A percentile compares a stretch with the other conserved stretches of the same genome.
phyloP scores from a whole-genome alignment of 2,888 invertebrate species.

The Taenaris catops region DNA sequence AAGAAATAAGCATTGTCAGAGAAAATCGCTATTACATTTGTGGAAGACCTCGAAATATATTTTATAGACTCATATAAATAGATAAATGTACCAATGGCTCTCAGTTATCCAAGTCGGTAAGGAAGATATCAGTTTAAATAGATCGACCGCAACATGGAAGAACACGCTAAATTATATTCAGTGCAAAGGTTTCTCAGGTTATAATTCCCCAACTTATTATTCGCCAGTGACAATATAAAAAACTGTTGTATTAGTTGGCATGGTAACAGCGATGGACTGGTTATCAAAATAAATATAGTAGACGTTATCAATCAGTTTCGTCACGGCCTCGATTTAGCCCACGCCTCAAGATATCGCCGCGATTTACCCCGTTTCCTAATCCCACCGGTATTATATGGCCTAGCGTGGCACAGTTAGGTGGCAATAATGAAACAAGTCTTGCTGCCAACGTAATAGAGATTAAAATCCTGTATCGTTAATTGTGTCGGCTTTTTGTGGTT shows the following conservation, averaged over 20 bases:
- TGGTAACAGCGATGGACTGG: slow-evolving; percentile 48
- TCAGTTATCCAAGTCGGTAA: no score
- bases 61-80: no score
- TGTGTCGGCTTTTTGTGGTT: slow-evolving; percentile 5
- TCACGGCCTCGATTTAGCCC: slow-evolving; percentile 67
- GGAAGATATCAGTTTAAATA: no score
- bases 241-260: slow-evolving; percentile 29
- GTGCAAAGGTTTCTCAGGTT: no score
- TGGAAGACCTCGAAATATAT: no score
- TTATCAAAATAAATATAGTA: slow-evolving; percentile 46
- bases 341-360: slow-evolving; percentile 59
- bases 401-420: slow-evolving; percentile 28
- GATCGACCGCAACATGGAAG: no score
- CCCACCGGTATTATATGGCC: slow-evolving; percentile 32
- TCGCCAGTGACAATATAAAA: no score
- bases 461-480: slow-evolving; percentile 3
- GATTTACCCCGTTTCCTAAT: slow-evolving; percentile 71
- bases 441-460: slow-evolving; percentile 2
- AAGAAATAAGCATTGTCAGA: no score
- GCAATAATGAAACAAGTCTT: slow-evolving; percentile 1
- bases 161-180: no score
- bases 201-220: no score
- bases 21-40: no score
- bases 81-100: no score
- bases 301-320: slow-evolving; percentile 73